phyloP scores from a whole-genome alignment of 2,113 vertebrate species.

The Pongo abelii region DNA sequence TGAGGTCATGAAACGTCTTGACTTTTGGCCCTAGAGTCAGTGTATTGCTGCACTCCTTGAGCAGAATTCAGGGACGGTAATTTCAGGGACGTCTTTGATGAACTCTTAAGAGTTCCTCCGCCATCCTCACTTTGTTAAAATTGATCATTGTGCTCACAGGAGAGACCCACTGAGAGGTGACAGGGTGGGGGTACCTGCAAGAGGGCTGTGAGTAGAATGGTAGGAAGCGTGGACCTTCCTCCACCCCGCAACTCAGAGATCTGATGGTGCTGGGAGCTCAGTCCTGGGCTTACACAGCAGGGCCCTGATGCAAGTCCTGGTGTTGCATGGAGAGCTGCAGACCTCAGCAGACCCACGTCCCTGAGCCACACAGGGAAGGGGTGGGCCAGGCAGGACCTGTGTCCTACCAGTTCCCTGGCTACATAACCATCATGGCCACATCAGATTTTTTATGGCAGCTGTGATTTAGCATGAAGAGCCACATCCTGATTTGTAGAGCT shows the following conservation, averaged over 20 bases:
- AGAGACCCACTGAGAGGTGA: neutral
- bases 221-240: neutral
- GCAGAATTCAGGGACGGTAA: neutral
- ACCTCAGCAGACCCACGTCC: too few species aligned
- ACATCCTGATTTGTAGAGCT: too few species aligned
- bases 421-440: fast-evolving
- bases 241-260: neutral
- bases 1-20: neutral
- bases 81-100: neutral
- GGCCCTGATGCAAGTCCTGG: fast-evolving
- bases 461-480: neutral
- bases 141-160: neutral
- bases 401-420: too few species aligned
- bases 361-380: neutral
- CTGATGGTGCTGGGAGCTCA: neutral
- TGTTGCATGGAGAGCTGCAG: neutral
- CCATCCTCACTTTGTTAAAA: neutral
- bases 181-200: neutral
- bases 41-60: neutral
- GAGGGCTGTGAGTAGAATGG: neutral
- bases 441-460: neutral
- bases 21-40: neutral
- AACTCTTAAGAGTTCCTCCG: neutral
- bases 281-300: neutral
- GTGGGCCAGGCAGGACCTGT: neutral